Base-by-base conservation (phyloP, 2,113 vertebrate species). In the Orycteropus afer region DNA sequence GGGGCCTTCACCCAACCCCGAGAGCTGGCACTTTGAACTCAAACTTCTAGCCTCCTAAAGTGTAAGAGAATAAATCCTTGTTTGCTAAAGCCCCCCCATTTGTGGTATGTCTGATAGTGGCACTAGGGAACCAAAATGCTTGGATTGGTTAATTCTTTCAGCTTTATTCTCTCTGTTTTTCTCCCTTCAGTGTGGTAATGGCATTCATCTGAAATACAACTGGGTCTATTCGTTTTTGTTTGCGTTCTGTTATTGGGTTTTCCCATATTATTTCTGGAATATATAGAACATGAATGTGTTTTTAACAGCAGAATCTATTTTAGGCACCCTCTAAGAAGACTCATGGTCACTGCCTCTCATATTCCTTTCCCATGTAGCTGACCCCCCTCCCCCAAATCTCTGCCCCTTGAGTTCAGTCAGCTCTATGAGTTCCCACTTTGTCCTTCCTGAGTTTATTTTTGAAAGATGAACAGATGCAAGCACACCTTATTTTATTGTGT, bases 331-430 rank as follows among this genome's bases (percentile, higher is more conserved):
- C 25, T 37, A 4, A 34, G 10, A 61, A 82, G 49, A 12, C 7
- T 5, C 7, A 1, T 32, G 12, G 5, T 5, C 5, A 1, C 42
- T 10, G 13, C 9, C 4, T 3, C 23, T 11, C 6, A 3, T 29
- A 10, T 63, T 12, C 6, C 32, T 14, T 18, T 7, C 42, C 40
- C 45, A 67, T 42, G 1, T 40, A 14, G 29, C 49, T 1, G 22
- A 57, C 20, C 23, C 22, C 45, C 27, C 9, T 3, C 34, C 5
- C 0, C 5, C 0, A 1, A n/a, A n/a, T n/a, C 22, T 23, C 20
- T 3, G 1, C 59, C 10, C 6, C 7, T 17, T 47, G 15, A 27
- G 11, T 34, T 69, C 4, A 3, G 0, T 25, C 27, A 42, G 1
- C 20, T 11, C 29, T 25, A 0, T 6, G 32, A 22, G 55, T 47